Percentiles rank a stretch among this genome's conserved stretches.
Evolutionary conservation across 2,888 invertebrate species (phyloP).

Genomic region (Cerastis leucographa): DNA sequence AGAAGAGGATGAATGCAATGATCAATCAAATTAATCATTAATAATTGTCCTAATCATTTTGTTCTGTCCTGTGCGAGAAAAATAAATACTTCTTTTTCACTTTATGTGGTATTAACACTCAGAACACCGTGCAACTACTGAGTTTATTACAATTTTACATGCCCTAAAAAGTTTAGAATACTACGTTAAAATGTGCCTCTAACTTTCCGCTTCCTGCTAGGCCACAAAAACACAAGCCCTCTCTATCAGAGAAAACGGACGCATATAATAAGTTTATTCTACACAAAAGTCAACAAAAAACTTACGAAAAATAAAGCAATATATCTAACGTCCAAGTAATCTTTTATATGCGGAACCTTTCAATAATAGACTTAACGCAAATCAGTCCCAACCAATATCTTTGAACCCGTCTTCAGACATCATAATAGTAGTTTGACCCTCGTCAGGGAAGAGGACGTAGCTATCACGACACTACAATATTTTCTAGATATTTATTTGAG

Average conservation of each 20-base stretch:
- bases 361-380: conserved; percentile 37
- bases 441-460: conserved; percentile 42
- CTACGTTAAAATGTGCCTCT: background rate
- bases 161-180: background rate
- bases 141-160: background rate
- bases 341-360: conserved; percentile 8
- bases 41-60: too few relatives aligned
- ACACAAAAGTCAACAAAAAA: background rate
- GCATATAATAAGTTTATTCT: background rate
- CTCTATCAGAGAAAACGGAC: background rate
- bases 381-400: conserved; percentile 45
- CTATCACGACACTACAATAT: conserved; percentile 36
- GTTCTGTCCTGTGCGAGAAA: too few relatives aligned
- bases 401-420: conserved; percentile 38
- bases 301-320: background rate
- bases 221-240: background rate
- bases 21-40: too few relatives aligned
- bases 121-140: background rate
- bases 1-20: background rate
- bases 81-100: background rate
- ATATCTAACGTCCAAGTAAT: background rate
- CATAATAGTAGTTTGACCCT: conserved; percentile 58
- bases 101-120: background rate
- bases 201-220: background rate
- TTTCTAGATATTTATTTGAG: conserved; percentile 20